These are phyloP conservation scores for Gymnocephalus cernua DNA, from an alignment of 2,113 vertebrate genomes.

Conservation along the genomic window DNA sequence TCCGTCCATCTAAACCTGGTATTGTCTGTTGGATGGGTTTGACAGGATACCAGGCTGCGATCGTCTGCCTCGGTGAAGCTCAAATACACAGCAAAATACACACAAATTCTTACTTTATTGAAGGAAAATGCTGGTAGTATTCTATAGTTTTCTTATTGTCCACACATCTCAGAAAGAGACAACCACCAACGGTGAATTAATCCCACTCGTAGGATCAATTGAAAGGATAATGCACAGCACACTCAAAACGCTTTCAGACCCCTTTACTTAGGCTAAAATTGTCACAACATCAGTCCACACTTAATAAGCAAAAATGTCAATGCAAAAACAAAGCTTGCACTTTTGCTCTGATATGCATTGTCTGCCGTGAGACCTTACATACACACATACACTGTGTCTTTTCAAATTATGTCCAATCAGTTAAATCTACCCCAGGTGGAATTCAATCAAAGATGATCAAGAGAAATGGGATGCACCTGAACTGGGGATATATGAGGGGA, in stretches of 20 bases:
- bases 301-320: not conserved
- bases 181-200: no score
- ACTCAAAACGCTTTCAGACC: not conserved
- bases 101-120: not conserved
- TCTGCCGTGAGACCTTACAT: not conserved
- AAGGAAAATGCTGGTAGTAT: not conserved
- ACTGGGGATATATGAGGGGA: no score
- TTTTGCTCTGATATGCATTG: not conserved
- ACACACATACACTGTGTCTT: not conserved
- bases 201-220: not conserved
- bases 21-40: constrained; percentile 92
- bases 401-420: not conserved
- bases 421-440: not conserved
- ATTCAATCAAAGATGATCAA: not conserved
- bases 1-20: constrained; percentile 80
- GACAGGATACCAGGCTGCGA: constrained; percentile 87
- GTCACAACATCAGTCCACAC: not conserved
- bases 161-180: not conserved
- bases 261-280: not conserved
- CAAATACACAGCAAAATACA: not conserved
- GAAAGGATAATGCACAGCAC: not conserved
- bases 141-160: not conserved
- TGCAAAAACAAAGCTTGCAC: not conserved
- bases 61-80: constrained; percentile 88
- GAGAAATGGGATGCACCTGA: not conserved